A percentile compares a stretch with the other conserved stretches of the same genome.
Conservation (phyloP, 2,888 invertebrate species). For the Norana najaformis region DNA sequence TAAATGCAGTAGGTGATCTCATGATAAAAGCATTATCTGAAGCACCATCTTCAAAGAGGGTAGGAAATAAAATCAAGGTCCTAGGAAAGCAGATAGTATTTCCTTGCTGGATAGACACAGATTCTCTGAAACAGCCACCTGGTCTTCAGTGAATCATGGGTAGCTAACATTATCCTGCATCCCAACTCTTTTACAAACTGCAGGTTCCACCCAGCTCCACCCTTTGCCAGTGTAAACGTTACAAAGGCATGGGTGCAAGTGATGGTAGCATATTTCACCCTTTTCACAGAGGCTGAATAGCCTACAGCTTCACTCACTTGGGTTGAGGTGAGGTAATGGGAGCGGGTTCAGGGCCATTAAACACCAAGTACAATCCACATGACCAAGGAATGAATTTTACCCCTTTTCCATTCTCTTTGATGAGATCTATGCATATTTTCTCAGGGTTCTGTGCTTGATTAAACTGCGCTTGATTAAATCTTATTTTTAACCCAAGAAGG, state of each 20-base stretch:
- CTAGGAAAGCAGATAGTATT: neutral
- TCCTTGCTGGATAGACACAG: neutral
- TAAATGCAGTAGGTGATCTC: neutral
- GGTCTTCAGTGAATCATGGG: neutral
- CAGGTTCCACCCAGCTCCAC: neutral
- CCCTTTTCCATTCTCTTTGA: neutral
- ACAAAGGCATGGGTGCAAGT: neutral
- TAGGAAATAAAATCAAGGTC: neutral
- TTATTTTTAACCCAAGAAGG: neutral
- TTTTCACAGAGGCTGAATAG: neutral
- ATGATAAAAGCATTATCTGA: neutral
- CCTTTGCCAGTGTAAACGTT: neutral
- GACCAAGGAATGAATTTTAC: too few relatives aligned
- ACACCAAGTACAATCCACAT: neutral
- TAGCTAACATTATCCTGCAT: neutral
- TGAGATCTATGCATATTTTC: neutral
- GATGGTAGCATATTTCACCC: neutral
- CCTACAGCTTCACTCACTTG: neutral
- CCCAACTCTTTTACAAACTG: neutral
- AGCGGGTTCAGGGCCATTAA: neutral
- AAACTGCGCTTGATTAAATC: too few relatives aligned
- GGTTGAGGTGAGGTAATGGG: neutral
- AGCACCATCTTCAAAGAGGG: neutral
- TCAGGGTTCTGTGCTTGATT: too few relatives aligned
- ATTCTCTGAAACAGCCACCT: neutral